Evolutionary conservation across 2,113 vertebrate species (phyloP), one percentile per base, ranked within the genome.

Genomic region (Dicentrarchus labrax): DNA sequence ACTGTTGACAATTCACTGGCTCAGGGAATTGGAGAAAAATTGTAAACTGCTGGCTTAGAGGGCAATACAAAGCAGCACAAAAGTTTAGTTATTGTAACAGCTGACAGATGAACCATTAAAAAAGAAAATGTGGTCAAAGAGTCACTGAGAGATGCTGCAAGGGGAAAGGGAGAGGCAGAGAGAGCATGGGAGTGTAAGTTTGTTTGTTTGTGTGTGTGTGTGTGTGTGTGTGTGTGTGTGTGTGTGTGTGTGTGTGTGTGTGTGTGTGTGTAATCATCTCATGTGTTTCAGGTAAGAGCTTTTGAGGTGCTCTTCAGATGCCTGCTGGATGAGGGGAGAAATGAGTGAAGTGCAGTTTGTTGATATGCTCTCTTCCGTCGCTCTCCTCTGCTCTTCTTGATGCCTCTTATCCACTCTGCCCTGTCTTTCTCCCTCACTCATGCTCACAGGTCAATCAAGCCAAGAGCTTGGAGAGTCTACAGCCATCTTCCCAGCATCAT

Each of bases 261-360:
- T 47, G 22, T 70, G 59, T 76, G 71, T 72, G 72, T 89, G 83
- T 84, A 67, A 92, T 92, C 79, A 90, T 64, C 72, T 90, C 70
- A 68, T 71, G 77, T 86, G 72, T 87, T 87, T 86, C 84, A 88
- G 86, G 75, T 84, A 73, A 88, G 83, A 78, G 79, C 53, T 77
- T 90, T 91, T 84, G 86, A 94, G 91, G 56, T 90, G 87, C 83
- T 91, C 92, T 91, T 91, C 88, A 91, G 76, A 85, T 71, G 82
- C 62, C 79, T 71, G 81, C 54, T 72, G 64, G 78, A 87, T 76
- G 76, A 85, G 41, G 50, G 73, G 69, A 86, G 72, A 56, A 71
- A 77, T 78, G 71, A 91, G 62, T 89, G 89, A 85, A 91, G 87
- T 89, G 84, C 70, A 82, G 68, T 86, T 91, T 86, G 85, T 91